These are phyloP conservation scores for Drosophila differens DNA, from an alignment of 2,888 invertebrate species.

Conservation along the genomic window DNA sequence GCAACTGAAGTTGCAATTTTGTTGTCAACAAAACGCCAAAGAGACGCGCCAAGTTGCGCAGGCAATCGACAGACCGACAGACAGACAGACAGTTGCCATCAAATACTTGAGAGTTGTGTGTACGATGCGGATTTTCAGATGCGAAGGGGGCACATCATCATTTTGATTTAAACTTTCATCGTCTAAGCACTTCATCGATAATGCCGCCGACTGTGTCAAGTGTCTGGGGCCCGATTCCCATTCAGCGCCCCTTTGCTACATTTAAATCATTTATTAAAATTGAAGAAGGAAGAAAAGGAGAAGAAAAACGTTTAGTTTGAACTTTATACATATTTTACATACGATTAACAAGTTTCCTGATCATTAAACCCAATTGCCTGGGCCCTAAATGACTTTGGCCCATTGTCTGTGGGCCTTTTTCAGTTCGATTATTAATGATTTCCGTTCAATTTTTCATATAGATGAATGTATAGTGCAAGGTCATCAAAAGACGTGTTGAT, in stretches of 20 bases:
- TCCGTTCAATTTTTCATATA: constrained; percentile 80
- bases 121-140: constrained; percentile 29
- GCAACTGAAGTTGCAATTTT: constrained; percentile 77
- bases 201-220: constrained; percentile 71
- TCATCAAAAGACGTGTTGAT: constrained; percentile 81
- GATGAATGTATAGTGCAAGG: constrained; percentile 76
- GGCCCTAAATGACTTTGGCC: constrained; percentile 25
- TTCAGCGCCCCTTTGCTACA: constrained; percentile 58
- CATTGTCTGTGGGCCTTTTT: constrained; percentile 32
- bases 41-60: constrained; percentile 56
- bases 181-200: constrained; percentile 35
- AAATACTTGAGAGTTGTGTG: constrained; percentile 66
- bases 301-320: constrained; percentile 39
- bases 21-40: constrained; percentile 71
- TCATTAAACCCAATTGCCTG: constrained; percentile 69
- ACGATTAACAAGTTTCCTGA: constrained; percentile 63
- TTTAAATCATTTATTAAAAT: constrained; percentile 69
- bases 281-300: constrained; percentile 12
- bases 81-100: constrained; percentile 68
- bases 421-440: constrained; percentile 75
- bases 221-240: constrained; percentile 50
- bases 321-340: constrained; percentile 52
- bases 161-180: constrained; percentile 74
- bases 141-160: constrained; percentile 40
- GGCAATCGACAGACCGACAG: constrained; percentile 26